Evolutionary conservation across 2,888 invertebrate species (phyloP).

Genomic region (Salticus scenicus): DNA sequence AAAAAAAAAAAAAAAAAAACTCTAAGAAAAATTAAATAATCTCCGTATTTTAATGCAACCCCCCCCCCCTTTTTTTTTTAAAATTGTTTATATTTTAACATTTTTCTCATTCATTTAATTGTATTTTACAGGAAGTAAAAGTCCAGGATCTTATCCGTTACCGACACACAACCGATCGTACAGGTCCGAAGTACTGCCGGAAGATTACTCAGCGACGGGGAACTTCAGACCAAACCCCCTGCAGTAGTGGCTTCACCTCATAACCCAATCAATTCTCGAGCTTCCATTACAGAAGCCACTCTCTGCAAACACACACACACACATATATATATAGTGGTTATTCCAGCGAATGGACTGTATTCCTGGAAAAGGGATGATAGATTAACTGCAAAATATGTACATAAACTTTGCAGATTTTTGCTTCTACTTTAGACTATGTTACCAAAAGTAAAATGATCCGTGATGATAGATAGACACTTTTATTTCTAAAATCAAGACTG

Average conservation of each 20-base stretch:
- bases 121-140: conserved; percentile 45
- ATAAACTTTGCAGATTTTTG: too few species aligned
- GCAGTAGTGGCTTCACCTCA: conserved; percentile 32
- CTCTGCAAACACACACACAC: not conserved
- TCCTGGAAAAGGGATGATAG: not conserved
- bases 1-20: too few species aligned
- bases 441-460: too few species aligned
- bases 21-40: too few species aligned
- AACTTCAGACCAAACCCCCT: conserved; percentile 46
- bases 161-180: conserved; percentile 47
- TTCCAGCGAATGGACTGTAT: not conserved
- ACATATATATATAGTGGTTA: too few species aligned
- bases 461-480: too few species aligned
- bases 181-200: conserved; percentile 47
- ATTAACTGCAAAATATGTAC: not conserved
- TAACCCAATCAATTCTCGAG: conserved; percentile 10
- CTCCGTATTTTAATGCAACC: too few species aligned
- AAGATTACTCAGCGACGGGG: conserved; percentile 57
- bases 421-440: too few species aligned
- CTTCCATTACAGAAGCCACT: conserved; percentile 10
- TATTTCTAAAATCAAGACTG: too few species aligned
- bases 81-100: too few species aligned
- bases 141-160: conserved; percentile 27
- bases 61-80: too few species aligned
- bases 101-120: not conserved